These are phyloP conservation scores for Sesamia inferens DNA, from an alignment of 2,888 invertebrate genomes.

Conservation along the genomic window DNA sequence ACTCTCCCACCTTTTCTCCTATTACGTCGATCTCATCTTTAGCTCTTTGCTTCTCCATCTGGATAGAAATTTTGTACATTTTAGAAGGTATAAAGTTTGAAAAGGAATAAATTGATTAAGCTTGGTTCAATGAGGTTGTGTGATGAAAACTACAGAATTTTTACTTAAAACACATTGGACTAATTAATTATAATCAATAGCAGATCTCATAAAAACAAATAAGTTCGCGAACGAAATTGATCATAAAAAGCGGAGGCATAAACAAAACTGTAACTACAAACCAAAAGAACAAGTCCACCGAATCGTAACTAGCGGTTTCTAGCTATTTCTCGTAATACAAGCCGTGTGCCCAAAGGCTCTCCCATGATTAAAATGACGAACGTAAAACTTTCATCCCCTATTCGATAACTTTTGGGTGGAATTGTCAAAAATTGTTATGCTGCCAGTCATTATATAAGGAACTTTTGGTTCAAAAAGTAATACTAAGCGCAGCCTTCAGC, in stretches of 20 bases:
- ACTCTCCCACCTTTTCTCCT: conserved; percentile 92
- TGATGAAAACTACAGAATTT: neutral
- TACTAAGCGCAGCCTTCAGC: too few relatives aligned
- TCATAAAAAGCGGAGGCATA: neutral
- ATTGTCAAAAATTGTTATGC: too few relatives aligned
- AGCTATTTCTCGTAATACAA: neutral
- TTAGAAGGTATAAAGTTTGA: neutral
- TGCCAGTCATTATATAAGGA: too few relatives aligned
- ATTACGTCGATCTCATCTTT: conserved; percentile 93
- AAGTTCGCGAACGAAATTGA: too few relatives aligned
- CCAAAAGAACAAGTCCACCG: neutral
- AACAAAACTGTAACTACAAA: neutral
- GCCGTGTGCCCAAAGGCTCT: too few relatives aligned
- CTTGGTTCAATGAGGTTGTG: conserved; percentile 18
- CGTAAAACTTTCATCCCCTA: neutral
- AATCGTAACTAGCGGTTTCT: neutral
- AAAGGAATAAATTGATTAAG: neutral
- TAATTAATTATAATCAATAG: neutral
- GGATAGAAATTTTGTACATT: neutral
- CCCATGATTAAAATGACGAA: too few relatives aligned
- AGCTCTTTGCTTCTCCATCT: conserved; percentile 93
- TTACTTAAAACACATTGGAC: neutral
- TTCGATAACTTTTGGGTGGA: too few relatives aligned
- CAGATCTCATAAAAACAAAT: neutral
- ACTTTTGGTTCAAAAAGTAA: too few relatives aligned